These are phyloP conservation scores for Phalloptychus januarius DNA, from an alignment of 2,797 vertebrate genomes.

Conservation along the genomic window DNA sequence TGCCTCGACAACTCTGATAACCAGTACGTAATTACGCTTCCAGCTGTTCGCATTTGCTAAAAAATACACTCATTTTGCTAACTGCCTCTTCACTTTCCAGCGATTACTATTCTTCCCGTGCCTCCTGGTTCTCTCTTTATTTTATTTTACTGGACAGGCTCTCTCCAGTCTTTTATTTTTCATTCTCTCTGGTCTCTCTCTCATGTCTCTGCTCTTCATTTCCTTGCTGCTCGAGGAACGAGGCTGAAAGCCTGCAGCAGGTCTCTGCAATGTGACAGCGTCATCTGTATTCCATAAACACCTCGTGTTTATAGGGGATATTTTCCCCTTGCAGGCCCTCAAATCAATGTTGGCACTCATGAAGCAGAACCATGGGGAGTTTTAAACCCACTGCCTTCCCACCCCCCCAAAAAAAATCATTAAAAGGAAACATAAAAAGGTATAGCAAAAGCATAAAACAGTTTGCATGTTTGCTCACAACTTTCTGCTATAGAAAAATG, in stretches of 20 bases:
- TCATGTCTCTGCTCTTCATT: slow-evolving; percentile 41
- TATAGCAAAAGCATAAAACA: slow-evolving; percentile 14
- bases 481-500: slow-evolving; percentile 17
- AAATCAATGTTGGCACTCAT: slow-evolving; percentile 76
- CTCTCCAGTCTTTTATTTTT: slow-evolving; percentile 22
- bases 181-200: slow-evolving; percentile 28
- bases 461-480: slow-evolving; percentile 22
- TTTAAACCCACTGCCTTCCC: slow-evolving; percentile 9
- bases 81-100: slow-evolving; percentile 24
- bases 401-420: slow-evolving; percentile 37
- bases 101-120: slow-evolving; percentile 50
- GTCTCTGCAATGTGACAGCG: slow-evolving; percentile 44
- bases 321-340: slow-evolving; percentile 70
- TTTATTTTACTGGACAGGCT: slow-evolving; percentile 54
- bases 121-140: slow-evolving; percentile 38
- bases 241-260: slow-evolving; percentile 63
- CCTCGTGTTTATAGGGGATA: slow-evolving; percentile 71
- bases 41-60: slow-evolving; percentile 16
- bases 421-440: slow-evolving; percentile 1
- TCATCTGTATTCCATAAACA: slow-evolving; percentile 81
- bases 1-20: slow-evolving; percentile 81
- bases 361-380: slow-evolving; percentile 64
- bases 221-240: slow-evolving; percentile 52
- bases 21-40: slow-evolving; percentile 69
- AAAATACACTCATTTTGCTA: slow-evolving; percentile 9